Evolutionary conservation across 2,888 invertebrate species (phyloP), one percentile per base, ranked within the genome.

Genomic region (Chironomus tentans): DNA sequence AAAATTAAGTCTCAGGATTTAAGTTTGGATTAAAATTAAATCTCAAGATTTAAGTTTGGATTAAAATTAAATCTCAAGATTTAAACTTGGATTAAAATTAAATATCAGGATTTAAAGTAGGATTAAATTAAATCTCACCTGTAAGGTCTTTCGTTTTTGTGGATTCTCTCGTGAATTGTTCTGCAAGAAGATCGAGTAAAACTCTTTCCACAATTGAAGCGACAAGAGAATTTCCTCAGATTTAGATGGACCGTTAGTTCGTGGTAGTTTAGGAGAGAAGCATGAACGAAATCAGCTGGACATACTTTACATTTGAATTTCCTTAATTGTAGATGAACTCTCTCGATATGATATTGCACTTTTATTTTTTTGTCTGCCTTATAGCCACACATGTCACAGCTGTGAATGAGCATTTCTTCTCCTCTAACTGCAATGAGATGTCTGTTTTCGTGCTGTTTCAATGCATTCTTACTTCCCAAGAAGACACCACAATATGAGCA

Each of bases 281-380:
- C 24, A 24, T 65, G 65, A 65, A 65, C 65, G 13, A 65, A 65
- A 21, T 21, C 65, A 4, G 21, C 22, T 4, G 10, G 10, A 65
- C 65, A 65, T 13, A 65, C 13, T 65, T 65, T 65, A 24, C 65
- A 65, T 65, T 65, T 65, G 10, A 65, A 65, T 65, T 65, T 65
- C 21, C 65, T 21, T 13, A 65, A 12, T 5, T 65, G 65, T 1
- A 65, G n/a, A 65, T 65, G 65, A 65, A 65, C 24, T 65, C 65
- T 18, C 10, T 65, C 65, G 13, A 65, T 65, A 22, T 65, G 65
- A 65, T 65, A 65, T 65, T 65, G 21, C 12, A 65, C 65, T 21
- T 24, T 21, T 24, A 65, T 65, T 13, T 65, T 65, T 65, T 65
- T 65, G 12, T 65, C 65, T 13, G 65, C 21, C 10, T 21, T 24